phyloP scores from a whole-genome alignment of 2,797 vertebrate genomes.

The Varecia variegata region DNA sequence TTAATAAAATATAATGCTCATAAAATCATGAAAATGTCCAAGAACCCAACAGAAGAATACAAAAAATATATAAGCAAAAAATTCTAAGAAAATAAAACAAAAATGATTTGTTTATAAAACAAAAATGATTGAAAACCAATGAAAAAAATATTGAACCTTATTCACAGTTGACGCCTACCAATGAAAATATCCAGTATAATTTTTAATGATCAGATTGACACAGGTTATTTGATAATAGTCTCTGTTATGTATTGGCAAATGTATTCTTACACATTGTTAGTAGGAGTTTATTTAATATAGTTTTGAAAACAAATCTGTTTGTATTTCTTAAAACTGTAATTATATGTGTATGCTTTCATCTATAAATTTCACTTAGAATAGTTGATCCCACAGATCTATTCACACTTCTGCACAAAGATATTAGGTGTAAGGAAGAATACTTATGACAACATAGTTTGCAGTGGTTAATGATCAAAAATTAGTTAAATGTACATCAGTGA shows the following conservation, averaged over 20 bases:
- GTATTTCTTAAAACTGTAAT: background rate
- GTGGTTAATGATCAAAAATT: background rate
- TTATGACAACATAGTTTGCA: background rate
- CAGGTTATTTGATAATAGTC: background rate
- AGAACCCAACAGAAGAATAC: background rate
- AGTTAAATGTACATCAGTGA: background rate
- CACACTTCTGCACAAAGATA: background rate
- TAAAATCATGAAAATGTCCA: background rate
- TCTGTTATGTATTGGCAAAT: background rate
- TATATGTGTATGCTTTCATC: background rate
- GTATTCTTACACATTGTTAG: background rate
- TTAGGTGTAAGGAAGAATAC: background rate
- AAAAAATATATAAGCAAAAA: background rate
- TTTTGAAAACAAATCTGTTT: conserved; percentile 30
- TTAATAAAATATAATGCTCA: background rate
- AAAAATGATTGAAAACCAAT: background rate
- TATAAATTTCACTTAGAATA: background rate
- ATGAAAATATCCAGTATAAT: background rate
- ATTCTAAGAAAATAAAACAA: background rate
- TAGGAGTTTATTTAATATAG: background rate
- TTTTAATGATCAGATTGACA: background rate
- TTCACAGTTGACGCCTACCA: background rate
- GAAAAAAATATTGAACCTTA: background rate
- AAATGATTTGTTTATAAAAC: background rate
- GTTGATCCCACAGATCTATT: background rate